These are phyloP conservation scores for Xanthorhoe designata DNA, from an alignment of 2,888 invertebrate genomes.

Conservation along the genomic window DNA sequence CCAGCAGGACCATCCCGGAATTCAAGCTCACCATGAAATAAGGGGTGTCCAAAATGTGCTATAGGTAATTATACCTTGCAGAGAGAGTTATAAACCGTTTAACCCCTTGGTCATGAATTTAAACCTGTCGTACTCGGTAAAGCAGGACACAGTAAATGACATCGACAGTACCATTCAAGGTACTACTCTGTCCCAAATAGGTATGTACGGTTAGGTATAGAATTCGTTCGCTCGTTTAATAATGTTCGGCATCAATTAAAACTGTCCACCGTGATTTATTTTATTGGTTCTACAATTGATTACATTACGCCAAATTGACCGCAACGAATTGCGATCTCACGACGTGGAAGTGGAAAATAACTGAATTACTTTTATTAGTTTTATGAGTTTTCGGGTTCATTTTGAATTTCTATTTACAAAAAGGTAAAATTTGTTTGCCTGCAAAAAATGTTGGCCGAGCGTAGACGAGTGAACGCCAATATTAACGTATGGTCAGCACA, in stretches of 20 bases:
- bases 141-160: not conserved
- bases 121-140: not conserved
- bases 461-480: no score
- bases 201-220: slow-evolving; percentile 28
- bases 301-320: slow-evolving; percentile 85
- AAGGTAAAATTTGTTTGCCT: no score
- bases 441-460: no score
- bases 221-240: slow-evolving; percentile 65
- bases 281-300: slow-evolving; percentile 84
- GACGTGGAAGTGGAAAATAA: slow-evolving; percentile 63
- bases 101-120: not conserved
- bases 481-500: no score
- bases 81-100: not conserved
- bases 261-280: slow-evolving; percentile 84
- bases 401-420: not conserved
- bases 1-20: not conserved
- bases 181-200: slow-evolving; percentile 8
- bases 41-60: not conserved
- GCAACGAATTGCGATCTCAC: slow-evolving; percentile 76
- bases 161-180: not conserved
- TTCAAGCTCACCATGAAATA: not conserved
- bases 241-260: slow-evolving; percentile 82
- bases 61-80: not conserved
- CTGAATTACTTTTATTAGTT: not conserved
- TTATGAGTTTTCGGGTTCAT: not conserved